Base-by-base conservation (phyloP, 1,140 invertebrate species). In the Drosophila prosaltans region DNA sequence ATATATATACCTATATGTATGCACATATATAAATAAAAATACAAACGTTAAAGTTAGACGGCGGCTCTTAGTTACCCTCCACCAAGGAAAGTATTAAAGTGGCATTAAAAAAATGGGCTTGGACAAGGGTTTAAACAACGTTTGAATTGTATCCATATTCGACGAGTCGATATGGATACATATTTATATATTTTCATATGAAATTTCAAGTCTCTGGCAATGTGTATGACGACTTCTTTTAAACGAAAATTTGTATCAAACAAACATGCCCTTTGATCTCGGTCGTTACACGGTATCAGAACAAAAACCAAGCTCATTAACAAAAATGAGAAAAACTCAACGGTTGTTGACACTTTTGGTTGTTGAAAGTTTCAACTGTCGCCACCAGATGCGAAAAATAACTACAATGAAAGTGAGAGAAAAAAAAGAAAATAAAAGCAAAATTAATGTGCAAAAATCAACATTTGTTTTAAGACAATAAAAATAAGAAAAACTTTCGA, bases 361-460 rank as follows among this genome's bases (percentile, higher is more conserved):
- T 36, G n/a, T 36, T 59, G 32, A 70, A 65, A 65, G 8, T 58
- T 60, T 51, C 40, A 63, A 57, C 61, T 59, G 72, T 66, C 67
- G 41, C 16, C 16, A 30, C 30, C 72, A 80, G 78, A 73, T 61
- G 61, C 32, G 21, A 7, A 58, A 61, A 69, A 57, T 55, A 61
- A 63, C 59, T 69, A 21, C 30, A 51, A 32, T 51, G 21, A 75
- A 74, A 75, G 66, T 63, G 66, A 41, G 48, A 45, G 63, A 67
- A 16, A 51, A 51, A 9, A 8, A 36, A 5, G n/a, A 10, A 26
- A 26, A 24, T 26, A 9, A 81, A 74, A 58, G 24, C 51, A 51
- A 81, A 65, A 64, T 79, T 64, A 79, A 76, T 70, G 64, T 48
- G 28, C 51, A 39, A 54, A 80, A 79, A 83, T 77, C 69, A 77